Percentiles rank a stretch among this genome's conserved stretches.
phyloP scores from a whole-genome alignment of 92 coral and sea anemone genomes.

The Porites divaricata region DNA sequence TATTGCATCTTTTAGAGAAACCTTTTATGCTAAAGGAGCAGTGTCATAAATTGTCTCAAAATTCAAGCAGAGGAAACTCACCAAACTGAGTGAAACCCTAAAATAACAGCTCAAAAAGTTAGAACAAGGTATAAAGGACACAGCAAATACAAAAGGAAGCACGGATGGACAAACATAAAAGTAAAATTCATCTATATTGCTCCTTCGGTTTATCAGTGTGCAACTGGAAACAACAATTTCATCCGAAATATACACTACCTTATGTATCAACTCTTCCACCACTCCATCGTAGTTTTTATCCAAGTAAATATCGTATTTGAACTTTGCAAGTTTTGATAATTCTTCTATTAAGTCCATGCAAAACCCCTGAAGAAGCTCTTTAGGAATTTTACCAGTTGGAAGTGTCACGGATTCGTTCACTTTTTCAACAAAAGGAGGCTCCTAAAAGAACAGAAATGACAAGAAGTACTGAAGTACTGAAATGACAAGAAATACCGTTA shows the following conservation, averaged over 20 bases:
- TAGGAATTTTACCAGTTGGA: slow-evolving; percentile 59
- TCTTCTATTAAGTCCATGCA: slow-evolving; percentile 79
- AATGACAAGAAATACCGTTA: background rate
- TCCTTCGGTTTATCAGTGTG: too few relatives aligned
- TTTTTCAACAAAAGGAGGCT: slow-evolving; percentile 82
- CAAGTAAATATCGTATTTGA: slow-evolving; percentile 71
- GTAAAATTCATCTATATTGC: too few relatives aligned
- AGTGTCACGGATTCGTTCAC: slow-evolving; percentile 52
- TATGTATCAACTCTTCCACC: slow-evolving; percentile 43
- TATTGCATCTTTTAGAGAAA: background rate
- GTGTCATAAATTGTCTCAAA: too few relatives aligned
- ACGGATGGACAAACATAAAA: too few relatives aligned
- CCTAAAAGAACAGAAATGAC: slow-evolving; percentile 35
- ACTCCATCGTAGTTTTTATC: slow-evolving; percentile 53
- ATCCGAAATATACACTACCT: slow-evolving; percentile 37
- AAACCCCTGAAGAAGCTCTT: slow-evolving; percentile 80
- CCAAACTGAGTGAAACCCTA: too few relatives aligned
- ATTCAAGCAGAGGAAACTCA: too few relatives aligned
- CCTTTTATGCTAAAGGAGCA: background rate
- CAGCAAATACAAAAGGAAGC: too few relatives aligned
- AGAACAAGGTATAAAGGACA: too few relatives aligned
- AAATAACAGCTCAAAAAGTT: too few relatives aligned
- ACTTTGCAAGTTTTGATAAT: slow-evolving; percentile 54
- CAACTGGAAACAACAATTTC: background rate
- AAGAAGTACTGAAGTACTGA: too few relatives aligned